These are phyloP conservation scores for Panagrolaimus sp. DNA, from an alignment of 1,140 invertebrate species.

Conservation along the genomic window DNA sequence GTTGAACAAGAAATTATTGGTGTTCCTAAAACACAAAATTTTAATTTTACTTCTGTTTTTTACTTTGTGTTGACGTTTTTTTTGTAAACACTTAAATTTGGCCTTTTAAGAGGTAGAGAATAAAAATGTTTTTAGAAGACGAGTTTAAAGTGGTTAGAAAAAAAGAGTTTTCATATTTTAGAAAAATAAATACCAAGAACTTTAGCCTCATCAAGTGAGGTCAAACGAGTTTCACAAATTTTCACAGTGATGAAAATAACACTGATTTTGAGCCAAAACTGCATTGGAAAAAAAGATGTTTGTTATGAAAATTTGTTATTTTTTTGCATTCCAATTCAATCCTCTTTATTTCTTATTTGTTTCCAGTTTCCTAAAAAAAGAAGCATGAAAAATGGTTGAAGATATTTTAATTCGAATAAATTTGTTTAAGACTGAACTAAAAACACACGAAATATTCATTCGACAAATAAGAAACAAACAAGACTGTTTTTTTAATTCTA, in stretches of 20 bases:
- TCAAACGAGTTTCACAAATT: not conserved
- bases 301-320: not conserved
- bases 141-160: no score
- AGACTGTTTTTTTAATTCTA: no score
- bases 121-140: not conserved
- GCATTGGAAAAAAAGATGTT: not conserved
- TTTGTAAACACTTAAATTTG: not conserved
- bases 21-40: conserved; percentile 4
- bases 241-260: conserved; percentile 1
- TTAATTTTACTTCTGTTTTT: not conserved
- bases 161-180: no score
- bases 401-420: not conserved
- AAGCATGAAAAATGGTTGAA: conserved; percentile 10
- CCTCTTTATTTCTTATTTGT: no score
- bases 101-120: not conserved
- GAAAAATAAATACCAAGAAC: no score
- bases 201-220: not conserved
- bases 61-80: not conserved
- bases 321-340: not conserved
- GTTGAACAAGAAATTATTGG: conserved; percentile 4
- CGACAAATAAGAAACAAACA: no score
- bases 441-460: no score
- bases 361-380: not conserved
- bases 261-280: not conserved
- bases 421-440: no score